Evolutionary conservation across 2,797 vertebrate species (phyloP), one percentile per base, ranked within the genome.

Genomic region (Onychomys leucogaster): DNA sequence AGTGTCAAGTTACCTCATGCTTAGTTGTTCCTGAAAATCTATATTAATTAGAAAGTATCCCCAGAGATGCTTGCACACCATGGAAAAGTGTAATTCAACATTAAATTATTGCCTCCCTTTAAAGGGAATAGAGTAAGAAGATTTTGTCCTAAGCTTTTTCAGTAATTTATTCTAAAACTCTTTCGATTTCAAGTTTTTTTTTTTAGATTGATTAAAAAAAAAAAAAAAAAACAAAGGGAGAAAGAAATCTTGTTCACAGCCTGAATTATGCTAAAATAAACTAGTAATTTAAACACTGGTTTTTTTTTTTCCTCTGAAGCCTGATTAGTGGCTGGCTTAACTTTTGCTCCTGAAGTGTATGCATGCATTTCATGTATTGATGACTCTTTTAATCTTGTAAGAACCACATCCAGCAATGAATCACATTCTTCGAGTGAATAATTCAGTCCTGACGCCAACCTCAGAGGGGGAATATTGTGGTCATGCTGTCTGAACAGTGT

Each of bases 401-500:
- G 98, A 98, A 98, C 97, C 98, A 94, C 98, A 98, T 98, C 97
- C 97, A 97, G 98, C 96, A 98, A 98, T 98, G 98, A 98, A 98
- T 99, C 98, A 97, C 98, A 99, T 98, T 98, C 98, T 98, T 98
- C 81, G 96, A 98, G 98, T 98, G 98, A 98, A 99, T 98, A 98
- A 98, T 98, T 99, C 98, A 98, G 98, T 97, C 98, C 97, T 98
- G 98, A 99, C 98, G 98, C 98, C 98, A 98, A 97, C 97, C 98
- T 99, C 98, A 98, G 98, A 99, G 98, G 98, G 98, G 98, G 98
- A 99, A 99, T 98, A 98, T 98, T 99, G 99, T 99, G 99, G 99
- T 99, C 99, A 99, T 99, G 99, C 99, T 99, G 99, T 99, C 99
- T 99, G 99, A 99, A 98, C 98, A 98, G 98, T 98, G 98, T 98